phyloP scores from a whole-genome alignment of 2,797 vertebrate species.

The Dicrostonyx torquatus region DNA sequence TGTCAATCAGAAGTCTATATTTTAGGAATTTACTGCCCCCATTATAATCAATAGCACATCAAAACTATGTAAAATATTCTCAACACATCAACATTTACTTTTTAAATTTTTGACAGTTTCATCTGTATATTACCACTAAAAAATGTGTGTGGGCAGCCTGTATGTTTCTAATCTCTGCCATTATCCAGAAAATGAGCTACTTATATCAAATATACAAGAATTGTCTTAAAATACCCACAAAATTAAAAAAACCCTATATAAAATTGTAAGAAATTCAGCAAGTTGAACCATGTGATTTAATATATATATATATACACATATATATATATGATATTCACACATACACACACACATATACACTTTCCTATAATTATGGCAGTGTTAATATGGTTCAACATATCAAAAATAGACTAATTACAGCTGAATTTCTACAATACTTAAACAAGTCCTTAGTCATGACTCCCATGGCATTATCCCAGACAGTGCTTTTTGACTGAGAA shows the following conservation, averaged over 20 bases:
- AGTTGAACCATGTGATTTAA: not conserved
- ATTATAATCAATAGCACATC: slow-evolving; percentile 16
- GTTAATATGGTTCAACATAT: not conserved
- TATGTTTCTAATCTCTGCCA: not conserved
- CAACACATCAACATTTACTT: slow-evolving; percentile 14
- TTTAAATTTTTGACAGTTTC: not conserved
- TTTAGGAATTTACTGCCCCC: not conserved
- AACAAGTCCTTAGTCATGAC: not conserved
- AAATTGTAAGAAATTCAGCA: not conserved
- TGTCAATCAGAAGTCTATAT: not conserved
- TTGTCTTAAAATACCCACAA: not conserved
- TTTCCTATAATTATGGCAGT: not conserved
- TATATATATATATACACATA: not conserved
- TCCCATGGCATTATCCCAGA: not conserved
- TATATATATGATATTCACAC: too few relatives aligned
- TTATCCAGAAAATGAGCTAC: not conserved
- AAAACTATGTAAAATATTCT: slow-evolving; percentile 36
- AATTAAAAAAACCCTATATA: slow-evolving; percentile 31
- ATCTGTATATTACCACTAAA: not conserved
- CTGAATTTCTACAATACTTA: slow-evolving; percentile 20
- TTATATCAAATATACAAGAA: slow-evolving; percentile 5
- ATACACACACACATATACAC: not conserved
- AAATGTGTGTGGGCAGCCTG: not conserved
- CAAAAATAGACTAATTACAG: not conserved
- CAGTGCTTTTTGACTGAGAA: not conserved